Base-by-base conservation (phyloP, 1,140 invertebrate species). In the Antheraea mylitta region DNA sequence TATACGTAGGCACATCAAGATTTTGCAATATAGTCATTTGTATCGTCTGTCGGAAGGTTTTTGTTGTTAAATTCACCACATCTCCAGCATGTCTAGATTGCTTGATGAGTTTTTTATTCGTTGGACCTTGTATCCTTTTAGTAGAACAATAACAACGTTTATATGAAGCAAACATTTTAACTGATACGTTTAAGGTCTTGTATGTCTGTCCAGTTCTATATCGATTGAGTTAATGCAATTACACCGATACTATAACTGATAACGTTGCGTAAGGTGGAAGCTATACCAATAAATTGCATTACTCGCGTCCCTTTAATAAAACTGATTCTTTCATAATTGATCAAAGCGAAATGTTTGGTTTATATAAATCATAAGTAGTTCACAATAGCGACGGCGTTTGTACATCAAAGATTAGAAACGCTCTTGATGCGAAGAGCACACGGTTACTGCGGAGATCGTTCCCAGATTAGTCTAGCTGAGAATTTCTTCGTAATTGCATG, bases 81-180 rank as follows among this genome's bases (percentile, higher is more conserved):
- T 76, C 77, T 79, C 70, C 76, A 71, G 42, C 45, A 60, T 42
- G 63, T 73, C 48, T 71, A 64, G 71, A 82, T 81, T 77, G 71
- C 71, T 79, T 85, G 74, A 85, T 86, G 81, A 53, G 79, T 76
- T 83, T 82, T 83, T 83, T 72, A 86, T 88, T 72, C 63, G 65
- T 69, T 80, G 70, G 71, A 64, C 75, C 77, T 81, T 77, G 81
- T 67, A 60, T 64, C 53, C 61, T 69, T 66, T 72, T 58, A 58
- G 37, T 66, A 11, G 60, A 61, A 61, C 60, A 61, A 61, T 61
- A 36, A 30, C 19, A 13, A 61, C 11, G 19, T 61, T 61, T 30
- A 7, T 61, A 22, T 22, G 60, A 30, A 30, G 10, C 60, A 1
- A 30, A 11, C 22, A 30, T 22, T 22, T 30, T 7, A 61, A 11